A percentile compares a stretch with the other conserved stretches of the same genome.
Evolutionary conservation across 1,140 invertebrate species (phyloP).

Genomic region (Schlechtendalia chinensis): DNA sequence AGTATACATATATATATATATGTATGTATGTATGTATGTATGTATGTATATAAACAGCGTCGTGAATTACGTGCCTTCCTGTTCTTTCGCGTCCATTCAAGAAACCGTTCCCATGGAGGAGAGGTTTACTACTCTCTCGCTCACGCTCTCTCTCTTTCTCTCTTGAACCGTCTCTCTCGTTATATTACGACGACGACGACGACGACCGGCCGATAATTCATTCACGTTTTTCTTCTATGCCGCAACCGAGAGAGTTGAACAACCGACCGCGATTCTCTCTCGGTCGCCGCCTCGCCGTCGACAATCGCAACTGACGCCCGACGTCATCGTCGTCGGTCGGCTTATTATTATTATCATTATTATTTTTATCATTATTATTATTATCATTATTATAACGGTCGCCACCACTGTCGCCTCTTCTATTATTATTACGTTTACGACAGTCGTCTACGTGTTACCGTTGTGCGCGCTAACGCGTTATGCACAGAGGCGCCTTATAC

Average conservation of each 20-base stretch:
- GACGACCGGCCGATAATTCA: conserved; percentile 35
- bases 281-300: not conserved
- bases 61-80: conserved; percentile 48
- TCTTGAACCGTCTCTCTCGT: too few relatives aligned
- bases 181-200: not conserved
- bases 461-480: too few relatives aligned
- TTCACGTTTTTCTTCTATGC: conserved; percentile 17
- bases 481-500: too few relatives aligned
- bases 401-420: not conserved
- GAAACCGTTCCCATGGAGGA: conserved; percentile 36
- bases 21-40: too few relatives aligned
- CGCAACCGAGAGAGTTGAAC: conserved; percentile 42
- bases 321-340: not conserved
- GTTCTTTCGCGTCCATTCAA: conserved; percentile 45
- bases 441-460: too few relatives aligned
- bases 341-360: too few relatives aligned
- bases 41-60: too few relatives aligned
- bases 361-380: not conserved
- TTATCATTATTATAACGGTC: conserved; percentile 5
- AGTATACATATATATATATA: too few relatives aligned
- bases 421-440: not conserved
- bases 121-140: not conserved
- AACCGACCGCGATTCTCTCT: conserved; percentile 45
- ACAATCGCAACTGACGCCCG: not conserved
- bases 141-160: too few relatives aligned